phyloP scores from a whole-genome alignment of 2,888 invertebrate species.

The Heliconius ethilla region DNA sequence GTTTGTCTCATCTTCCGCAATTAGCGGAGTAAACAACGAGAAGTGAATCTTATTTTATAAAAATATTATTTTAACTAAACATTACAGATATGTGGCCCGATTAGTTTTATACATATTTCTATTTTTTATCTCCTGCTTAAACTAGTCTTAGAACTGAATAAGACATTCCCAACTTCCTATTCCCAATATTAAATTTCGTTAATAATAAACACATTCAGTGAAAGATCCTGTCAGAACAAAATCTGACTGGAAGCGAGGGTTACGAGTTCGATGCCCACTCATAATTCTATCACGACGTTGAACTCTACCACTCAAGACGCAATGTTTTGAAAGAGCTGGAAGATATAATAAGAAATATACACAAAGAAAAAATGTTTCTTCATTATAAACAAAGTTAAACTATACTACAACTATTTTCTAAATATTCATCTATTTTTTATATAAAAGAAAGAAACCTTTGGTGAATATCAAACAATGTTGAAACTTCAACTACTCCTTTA shows the following conservation, averaged over 20 bases:
- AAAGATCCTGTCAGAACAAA: too few relatives aligned
- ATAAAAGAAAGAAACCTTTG: not conserved
- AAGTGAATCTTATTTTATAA: too few relatives aligned
- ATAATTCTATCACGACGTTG: not conserved
- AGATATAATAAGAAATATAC: not conserved
- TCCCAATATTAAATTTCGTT: too few relatives aligned
- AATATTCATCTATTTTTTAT: not conserved
- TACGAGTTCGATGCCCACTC: too few relatives aligned
- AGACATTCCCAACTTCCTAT: too few relatives aligned
- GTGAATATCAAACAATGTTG: slow-evolving; percentile 7
- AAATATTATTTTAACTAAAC: too few relatives aligned
- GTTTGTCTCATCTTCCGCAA: not conserved
- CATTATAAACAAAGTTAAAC: not conserved
- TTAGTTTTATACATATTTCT: too few relatives aligned
- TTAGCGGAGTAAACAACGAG: too few relatives aligned
- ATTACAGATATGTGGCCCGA: too few relatives aligned
- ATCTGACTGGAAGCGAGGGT: not conserved
- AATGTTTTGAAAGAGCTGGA: not conserved
- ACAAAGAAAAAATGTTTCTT: not conserved
- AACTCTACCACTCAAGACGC: not conserved
- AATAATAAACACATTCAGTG: too few relatives aligned
- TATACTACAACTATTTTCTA: not conserved
- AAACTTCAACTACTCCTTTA: slow-evolving; percentile 15
- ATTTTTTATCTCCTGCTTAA: too few relatives aligned
- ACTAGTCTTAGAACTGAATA: too few relatives aligned